Base-by-base conservation (phyloP, 2,797 vertebrate species). In the Argentina silus region DNA sequence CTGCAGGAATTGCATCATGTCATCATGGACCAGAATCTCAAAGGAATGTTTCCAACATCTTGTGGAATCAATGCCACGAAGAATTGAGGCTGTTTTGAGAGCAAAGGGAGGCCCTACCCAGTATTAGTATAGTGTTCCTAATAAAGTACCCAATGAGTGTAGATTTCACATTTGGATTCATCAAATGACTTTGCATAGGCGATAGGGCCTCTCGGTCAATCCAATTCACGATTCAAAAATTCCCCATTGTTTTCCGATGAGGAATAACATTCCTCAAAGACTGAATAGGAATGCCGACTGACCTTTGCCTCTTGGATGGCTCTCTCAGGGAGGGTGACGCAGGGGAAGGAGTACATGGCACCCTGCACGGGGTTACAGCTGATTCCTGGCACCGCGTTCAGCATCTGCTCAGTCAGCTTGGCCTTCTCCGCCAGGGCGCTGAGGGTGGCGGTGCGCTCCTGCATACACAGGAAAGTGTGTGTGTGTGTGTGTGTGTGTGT, bases 351-450 rank as follows among this genome's bases (percentile, higher is more conserved):
- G 80, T 97, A 98, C 96, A 98, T 97, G 23, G 96, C 97, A 0
- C 96, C 96, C 88, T 98, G 96, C 71, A 98, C 96, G 0, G 96
- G 96, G 83, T 96, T 97, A 86, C 96, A 98, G 79, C 3, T 89
- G 90, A 98, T 95, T 19, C 97, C 97, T 0, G 96, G 92, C 0
- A 92, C 87, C 0, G 88, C 89, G 45, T 96, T 97, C 71, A 98
- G 93, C 66, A 95, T 90, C 84, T 95, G 86, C 75, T 97, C 93
- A 0, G 95, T 97, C 17, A 98, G 92, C 63, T 67, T 93, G 77
- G 97, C 96, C 90, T 96, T 96, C 83, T 95, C 93, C 0, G 95
- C 95, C 83, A 97, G 90, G 70, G 88, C 73, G 3, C 85, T 85
- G 57, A 97, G 90, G 4, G 96, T 94, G 0, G 83, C 88, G 11